Evolutionary conservation across 2,797 vertebrate genomes (phyloP), one percentile per base, ranked within the genome.

Genomic region (Pyrocephalus nanus): DNA sequence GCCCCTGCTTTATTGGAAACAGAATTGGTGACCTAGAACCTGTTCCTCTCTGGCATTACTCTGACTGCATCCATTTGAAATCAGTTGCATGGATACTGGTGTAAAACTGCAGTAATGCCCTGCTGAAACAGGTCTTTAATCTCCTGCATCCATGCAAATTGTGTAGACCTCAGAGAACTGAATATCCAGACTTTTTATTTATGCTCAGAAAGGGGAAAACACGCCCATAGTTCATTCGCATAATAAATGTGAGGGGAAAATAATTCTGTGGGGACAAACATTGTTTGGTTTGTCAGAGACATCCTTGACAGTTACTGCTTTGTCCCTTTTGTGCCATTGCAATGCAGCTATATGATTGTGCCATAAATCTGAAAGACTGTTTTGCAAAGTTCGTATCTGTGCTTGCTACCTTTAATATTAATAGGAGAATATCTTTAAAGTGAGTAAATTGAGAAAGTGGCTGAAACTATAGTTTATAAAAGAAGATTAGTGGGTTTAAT

Each of bases 401-500:
- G 62, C 97, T 98, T 95, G 92, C 97, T 97, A 98, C 97, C 97
- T 98, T 98, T 98, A 98, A 98, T 98, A 98, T 98, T 98, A 98
- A 98, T 98, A 98, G 98, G 91, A 97, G 97, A 97, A 97, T 97
- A 97, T 98, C 97, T 98, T 98, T 98, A 98, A 98, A 98, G 98
- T 98, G 98, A 98, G 98, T 97, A 98, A 98, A 98, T 98, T 96
- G 97, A 98, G 98, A 97, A 98, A 98, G 98, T 97, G 98, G 97
- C 97, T 98, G 98, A 98, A 98, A 98, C 97, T 97, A 98, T 98
- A 98, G 98, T 99, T 99, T 99, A 99, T 98, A 99, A 98, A 98
- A 98, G 98, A 99, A 99, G 99, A 99, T 99, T 99, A 99, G 99
- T 99, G 99, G 99, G 98, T 99, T 99, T 99, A 99, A 99, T 99